Percentiles rank a stretch among this genome's conserved stretches.
Conservation (phyloP, 2,797 vertebrate species). For the Natrix natrix region DNA sequence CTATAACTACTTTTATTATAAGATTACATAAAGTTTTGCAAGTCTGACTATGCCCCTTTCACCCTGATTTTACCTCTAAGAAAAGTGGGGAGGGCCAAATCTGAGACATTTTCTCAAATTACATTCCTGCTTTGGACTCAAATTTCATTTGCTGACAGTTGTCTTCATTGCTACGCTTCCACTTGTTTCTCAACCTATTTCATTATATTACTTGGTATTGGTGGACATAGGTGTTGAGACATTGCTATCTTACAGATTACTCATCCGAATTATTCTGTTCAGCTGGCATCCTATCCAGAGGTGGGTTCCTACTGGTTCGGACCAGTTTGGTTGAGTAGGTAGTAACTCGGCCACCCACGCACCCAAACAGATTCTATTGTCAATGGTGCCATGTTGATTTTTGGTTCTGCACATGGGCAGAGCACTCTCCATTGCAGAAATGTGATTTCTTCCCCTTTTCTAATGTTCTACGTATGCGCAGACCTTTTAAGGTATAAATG, state of each 20-base stretch:
- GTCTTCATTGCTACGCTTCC: neutral
- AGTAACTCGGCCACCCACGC: too few relatives aligned
- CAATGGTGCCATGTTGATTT: too few relatives aligned
- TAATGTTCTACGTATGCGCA: too few relatives aligned
- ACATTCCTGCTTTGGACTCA: neutral
- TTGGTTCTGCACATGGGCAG: too few relatives aligned
- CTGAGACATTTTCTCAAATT: neutral
- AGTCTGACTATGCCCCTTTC: neutral
- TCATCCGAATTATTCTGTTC: neutral
- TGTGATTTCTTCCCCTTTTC: too few relatives aligned
- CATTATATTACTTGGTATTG: neutral
- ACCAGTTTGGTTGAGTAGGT: too few relatives aligned
- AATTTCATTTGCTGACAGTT: neutral
- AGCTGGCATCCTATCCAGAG: neutral
- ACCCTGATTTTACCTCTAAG: neutral
- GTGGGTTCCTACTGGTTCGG: too few relatives aligned
- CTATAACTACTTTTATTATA: neutral
- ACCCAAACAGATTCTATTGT: too few relatives aligned
- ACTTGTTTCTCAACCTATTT: neutral
- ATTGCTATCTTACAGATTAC: neutral
- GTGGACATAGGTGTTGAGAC: neutral
- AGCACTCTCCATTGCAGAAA: too few relatives aligned
- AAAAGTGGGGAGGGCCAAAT: neutral
- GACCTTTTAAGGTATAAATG: too few relatives aligned
- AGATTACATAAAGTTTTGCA: neutral